phyloP scores from a whole-genome alignment of 2,797 vertebrate genomes.

The Phoeniculus purpureus region DNA sequence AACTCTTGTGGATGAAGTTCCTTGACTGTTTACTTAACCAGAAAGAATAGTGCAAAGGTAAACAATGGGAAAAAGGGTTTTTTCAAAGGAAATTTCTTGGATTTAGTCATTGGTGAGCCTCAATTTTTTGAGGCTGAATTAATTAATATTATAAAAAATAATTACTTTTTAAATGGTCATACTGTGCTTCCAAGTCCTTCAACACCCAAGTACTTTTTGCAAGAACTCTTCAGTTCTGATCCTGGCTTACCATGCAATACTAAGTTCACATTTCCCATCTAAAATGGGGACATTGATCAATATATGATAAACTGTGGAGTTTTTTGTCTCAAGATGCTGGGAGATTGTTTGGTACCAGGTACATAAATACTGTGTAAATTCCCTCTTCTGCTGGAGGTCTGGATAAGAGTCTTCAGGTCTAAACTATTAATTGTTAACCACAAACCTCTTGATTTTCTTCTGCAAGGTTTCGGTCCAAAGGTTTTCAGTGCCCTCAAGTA shows the following conservation, averaged over 20 bases:
- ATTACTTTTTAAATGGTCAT: neutral
- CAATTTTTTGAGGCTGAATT: neutral
- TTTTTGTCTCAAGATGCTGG: neutral
- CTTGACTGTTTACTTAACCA: neutral
- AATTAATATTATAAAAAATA: neutral
- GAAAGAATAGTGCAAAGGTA: neutral
- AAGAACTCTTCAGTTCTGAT: neutral
- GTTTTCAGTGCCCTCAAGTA: constrained; percentile 40
- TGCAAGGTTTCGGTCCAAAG: constrained; percentile 52
- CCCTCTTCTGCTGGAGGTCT: neutral
- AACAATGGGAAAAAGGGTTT: neutral
- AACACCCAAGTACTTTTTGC: neutral
- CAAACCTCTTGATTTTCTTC: constrained; percentile 31
- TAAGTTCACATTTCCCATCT: neutral
- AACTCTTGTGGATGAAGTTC: neutral
- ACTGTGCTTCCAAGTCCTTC: neutral
- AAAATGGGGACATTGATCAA: neutral
- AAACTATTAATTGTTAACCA: constrained; percentile 56
- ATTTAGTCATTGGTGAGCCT: neutral
- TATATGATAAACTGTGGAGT: neutral
- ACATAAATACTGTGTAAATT: neutral
- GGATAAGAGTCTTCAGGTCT: neutral
- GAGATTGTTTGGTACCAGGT: neutral
- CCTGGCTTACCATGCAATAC: neutral
- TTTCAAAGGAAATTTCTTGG: neutral